These are phyloP conservation scores for Apostichopus leukothele DNA, from an alignment of 53 echinoderm and acorn worm species.

Conservation along the genomic window DNA sequence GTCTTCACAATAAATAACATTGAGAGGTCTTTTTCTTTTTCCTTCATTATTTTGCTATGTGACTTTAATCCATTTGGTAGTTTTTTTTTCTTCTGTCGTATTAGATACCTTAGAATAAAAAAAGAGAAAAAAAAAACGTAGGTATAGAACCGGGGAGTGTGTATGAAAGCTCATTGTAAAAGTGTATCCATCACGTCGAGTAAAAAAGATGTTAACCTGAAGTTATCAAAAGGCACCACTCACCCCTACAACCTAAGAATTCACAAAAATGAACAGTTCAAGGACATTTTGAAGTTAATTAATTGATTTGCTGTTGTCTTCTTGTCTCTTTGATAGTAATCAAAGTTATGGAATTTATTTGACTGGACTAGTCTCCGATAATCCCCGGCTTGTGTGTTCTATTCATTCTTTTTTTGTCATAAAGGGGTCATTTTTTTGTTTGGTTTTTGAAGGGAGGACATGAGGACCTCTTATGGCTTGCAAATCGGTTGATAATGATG, in stretches of 20 bases:
- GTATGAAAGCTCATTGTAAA: neutral
- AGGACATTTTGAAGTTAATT: slow-evolving; percentile 23
- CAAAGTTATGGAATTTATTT: neutral
- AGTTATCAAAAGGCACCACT: too few species aligned
- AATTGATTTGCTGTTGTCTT: slow-evolving; percentile 20
- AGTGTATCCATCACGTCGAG: neutral
- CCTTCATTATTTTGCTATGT: slow-evolving; percentile 1
- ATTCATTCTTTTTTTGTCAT: neutral
- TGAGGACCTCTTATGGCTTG: neutral
- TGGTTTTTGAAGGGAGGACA: neutral
- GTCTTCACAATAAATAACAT: slow-evolving; percentile 35
- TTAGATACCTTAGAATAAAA: too few species aligned
- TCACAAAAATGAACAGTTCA: neutral
- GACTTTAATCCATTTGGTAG: too few species aligned
- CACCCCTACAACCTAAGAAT: too few species aligned
- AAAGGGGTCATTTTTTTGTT: neutral
- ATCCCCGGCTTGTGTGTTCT: neutral
- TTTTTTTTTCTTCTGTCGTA: too few species aligned
- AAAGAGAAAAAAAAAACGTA: too few species aligned
- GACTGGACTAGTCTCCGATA: neutral
- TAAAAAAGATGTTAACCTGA: neutral
- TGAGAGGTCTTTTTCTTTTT: neutral
- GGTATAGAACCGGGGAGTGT: neutral
- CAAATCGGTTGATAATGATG: neutral
- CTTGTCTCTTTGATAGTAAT: neutral